Conservation (phyloP, 2,113 vertebrate genomes). For the Notarius quadriscutis region DNA sequence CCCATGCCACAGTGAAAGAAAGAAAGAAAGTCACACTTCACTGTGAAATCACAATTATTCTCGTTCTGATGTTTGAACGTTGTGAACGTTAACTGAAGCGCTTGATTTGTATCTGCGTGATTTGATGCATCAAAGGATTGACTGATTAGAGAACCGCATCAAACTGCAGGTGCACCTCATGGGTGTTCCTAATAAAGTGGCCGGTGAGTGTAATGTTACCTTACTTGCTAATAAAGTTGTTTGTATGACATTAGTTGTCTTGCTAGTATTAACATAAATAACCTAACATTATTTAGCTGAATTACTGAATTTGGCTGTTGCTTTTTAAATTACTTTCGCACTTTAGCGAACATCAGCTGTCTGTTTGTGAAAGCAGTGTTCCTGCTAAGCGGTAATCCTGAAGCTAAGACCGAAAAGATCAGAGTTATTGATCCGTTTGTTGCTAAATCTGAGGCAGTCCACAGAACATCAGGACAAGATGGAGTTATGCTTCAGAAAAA, state of each 20-base stretch:
- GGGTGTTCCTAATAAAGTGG: too few relatives aligned
- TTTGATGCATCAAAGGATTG: too few relatives aligned
- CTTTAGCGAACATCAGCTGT: not conserved
- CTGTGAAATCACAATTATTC: too few relatives aligned
- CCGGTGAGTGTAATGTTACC: too few relatives aligned
- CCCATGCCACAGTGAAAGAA: too few relatives aligned
- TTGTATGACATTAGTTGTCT: not conserved
- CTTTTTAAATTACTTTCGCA: not conserved
- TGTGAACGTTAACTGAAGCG: too few relatives aligned
- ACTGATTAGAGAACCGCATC: too few relatives aligned
- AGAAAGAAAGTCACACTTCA: too few relatives aligned
- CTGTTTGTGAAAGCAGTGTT: not conserved
- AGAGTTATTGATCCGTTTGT: not conserved
- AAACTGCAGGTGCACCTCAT: too few relatives aligned
- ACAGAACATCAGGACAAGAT: not conserved
- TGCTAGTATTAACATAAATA: not conserved
- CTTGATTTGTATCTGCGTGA: too few relatives aligned
- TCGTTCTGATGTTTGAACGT: too few relatives aligned
- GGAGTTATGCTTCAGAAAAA: not conserved
- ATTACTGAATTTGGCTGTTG: not conserved
- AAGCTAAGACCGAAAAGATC: not conserved
- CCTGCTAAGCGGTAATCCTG: not conserved
- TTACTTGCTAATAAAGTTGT: too few relatives aligned
- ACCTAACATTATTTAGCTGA: not conserved
- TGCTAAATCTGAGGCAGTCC: slow-evolving; percentile 14